Evolutionary conservation across 1,140 invertebrate genomes (phyloP), one percentile per base, ranked within the genome.

Genomic region (Drosophila dunni): DNA sequence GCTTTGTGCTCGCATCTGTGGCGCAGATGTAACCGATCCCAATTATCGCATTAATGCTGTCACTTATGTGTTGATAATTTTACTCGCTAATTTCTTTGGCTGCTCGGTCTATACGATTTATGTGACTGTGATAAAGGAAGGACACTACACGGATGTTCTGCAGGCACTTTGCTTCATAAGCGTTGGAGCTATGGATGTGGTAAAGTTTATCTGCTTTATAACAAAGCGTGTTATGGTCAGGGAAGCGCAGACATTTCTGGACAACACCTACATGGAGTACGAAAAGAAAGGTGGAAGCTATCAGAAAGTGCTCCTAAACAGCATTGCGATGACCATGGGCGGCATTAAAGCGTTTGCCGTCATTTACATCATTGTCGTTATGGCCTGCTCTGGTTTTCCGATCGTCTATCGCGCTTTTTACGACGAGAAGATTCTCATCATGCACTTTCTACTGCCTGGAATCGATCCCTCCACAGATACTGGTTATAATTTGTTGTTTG

Each of bases 1-100:
- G 40, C n/a, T 13, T 42, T 42, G 40, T 42, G 40, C 40, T 42
- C 40, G 40, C n/a, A n/a, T 42, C n/a, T 42, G 40, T 13, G 40
- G 40, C 0, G 11, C 7, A 42, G 40, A 42, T 42, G 10, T 42
- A 4, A 6, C 40, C 6, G 40, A 13, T 4, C 40, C 40, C 40
- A 7, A 13, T 42, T 42, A 7, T 42, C 40, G 40, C 5, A 7
- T 42, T 3, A 42, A 42, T 42, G 4, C 0, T 11, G 10, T 7
- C 1, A 13, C 40, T 5, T 42, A 13, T 10, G 5, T 10, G 6
- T 6, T 42, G 40, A 0, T 42, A 13, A 7, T 3, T 3, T 13
- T 42, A n/a, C 11, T 42, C 40, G 3, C n/a, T 42, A 13, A 13
- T 5, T 42, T 42, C 7, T 42, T n/a, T 10, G n/a, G 11, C n/a